Base-by-base conservation (phyloP, 2,888 invertebrate genomes). In the Gibbula magus region DNA sequence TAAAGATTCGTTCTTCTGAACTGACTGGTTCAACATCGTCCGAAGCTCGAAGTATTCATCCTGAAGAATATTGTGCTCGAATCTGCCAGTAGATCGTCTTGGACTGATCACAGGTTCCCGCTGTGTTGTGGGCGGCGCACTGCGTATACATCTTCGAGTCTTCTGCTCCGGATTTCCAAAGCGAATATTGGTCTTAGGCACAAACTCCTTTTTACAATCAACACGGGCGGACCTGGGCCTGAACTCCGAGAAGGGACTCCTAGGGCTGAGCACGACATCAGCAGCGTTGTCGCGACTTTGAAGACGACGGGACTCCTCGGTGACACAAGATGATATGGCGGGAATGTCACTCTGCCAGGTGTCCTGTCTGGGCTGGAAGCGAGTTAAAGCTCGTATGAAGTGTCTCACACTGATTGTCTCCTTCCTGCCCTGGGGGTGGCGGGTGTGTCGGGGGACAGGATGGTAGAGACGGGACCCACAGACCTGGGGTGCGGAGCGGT, bases 151-250 rank as follows among this genome's bases (percentile, higher is more conserved):
- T 18, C 61, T 25, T 25, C 61, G 61, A 16, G 29, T 16, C 61
- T 61, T 61, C 16, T 61, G 61, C 16, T 29, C 61, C 10, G 61
- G 61, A 25, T 61, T 61, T 18, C 29, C 61, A 61, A 61, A 61
- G 13, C 61, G 29, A 25, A 61, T 61, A 29, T 61, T 61, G 25
- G 61, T 61, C 61, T 61, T 61, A 4, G 61, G 61, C 13, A 61
- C 61, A n/a, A 61, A 61, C 61, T 61, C 61, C 61, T 61, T 61
- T 13, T 61, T 61, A 25, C 61, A 61, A n/a, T 61, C 61, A 2
- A 29, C 29, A 29, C 29, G 61, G 8, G 61, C 61, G 3, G 61
- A 61, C 29, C 61, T 25, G 61, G 61, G 61, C 25, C 61, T 22
- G 61, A 61, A 61, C 61, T 61, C 61, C 8, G 61, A 61, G 29